These are phyloP conservation scores for Sparus aurata DNA, from an alignment of 2,797 vertebrate genomes.

Conservation along the genomic window DNA sequence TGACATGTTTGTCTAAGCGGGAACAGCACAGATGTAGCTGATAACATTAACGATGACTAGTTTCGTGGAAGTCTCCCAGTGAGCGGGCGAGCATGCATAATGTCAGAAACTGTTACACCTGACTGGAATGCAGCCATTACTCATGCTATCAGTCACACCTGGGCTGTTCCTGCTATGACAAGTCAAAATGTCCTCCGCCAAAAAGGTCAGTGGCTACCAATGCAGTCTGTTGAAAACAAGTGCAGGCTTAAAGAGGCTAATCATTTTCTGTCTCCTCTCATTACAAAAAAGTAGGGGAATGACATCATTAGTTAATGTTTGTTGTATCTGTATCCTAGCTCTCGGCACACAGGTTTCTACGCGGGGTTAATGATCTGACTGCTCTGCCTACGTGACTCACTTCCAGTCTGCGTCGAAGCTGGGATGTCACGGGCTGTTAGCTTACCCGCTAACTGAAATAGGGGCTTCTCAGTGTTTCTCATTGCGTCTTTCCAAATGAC, in stretches of 20 bases:
- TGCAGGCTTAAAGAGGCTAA: not conserved
- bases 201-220: not conserved
- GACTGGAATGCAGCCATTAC: conserved; percentile 13
- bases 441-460: not conserved
- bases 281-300: conserved; percentile 3
- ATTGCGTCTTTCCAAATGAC: not conserved
- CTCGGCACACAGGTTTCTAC: conserved; percentile 19
- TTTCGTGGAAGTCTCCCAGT: not conserved
- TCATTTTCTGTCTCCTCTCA: not conserved
- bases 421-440: conserved; percentile 19
- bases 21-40: not conserved
- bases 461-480: not conserved
- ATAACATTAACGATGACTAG: not conserved
- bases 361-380: conserved; percentile 11
- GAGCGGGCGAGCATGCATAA: not conserved
- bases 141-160: not conserved
- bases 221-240: not conserved
- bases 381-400: conserved; percentile 19
- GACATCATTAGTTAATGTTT: conserved; percentile 61
- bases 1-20: not conserved
- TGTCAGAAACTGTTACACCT: not conserved
- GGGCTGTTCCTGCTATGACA: conserved; percentile 15
- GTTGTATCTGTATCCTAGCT: not conserved
- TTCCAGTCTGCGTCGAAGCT: conserved; percentile 13
- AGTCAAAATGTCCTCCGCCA: not conserved